These are phyloP conservation scores for Allobates femoralis DNA, from an alignment of 2,797 vertebrate genomes.

Conservation along the genomic window DNA sequence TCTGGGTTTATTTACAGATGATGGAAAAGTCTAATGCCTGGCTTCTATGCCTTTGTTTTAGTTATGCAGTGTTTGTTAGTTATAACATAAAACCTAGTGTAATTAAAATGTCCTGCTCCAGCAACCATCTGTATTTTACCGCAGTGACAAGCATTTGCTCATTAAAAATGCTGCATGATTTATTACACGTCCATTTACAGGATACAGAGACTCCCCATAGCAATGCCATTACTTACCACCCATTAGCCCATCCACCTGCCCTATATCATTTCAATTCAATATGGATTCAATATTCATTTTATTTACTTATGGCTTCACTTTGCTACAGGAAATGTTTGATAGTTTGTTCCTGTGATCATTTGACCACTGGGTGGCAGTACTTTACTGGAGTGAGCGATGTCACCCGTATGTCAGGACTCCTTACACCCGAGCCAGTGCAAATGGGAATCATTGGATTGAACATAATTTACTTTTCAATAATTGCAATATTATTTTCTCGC, in stretches of 20 bases:
- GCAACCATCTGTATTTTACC: not conserved
- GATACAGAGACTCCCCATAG: not conserved
- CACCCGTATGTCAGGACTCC: not conserved
- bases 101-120: constrained; percentile 34
- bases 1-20: not conserved
- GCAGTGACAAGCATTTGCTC: not conserved
- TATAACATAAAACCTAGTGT: not conserved
- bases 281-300: too few relatives aligned
- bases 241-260: not conserved
- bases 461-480: not conserved
- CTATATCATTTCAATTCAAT: not conserved
- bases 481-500: not conserved
- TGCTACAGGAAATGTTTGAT: not conserved
- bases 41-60: not conserved
- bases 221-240: not conserved
- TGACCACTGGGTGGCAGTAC: not conserved
- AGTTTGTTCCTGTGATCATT: not conserved
- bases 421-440: not conserved
- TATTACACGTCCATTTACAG: not conserved
- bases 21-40: not conserved
- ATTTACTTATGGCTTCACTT: not conserved
- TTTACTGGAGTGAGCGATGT: not conserved
- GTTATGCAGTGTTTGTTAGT: not conserved
- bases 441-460: not conserved
- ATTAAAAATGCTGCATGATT: not conserved